Evolutionary conservation across 2,888 invertebrate genomes (phyloP), one percentile per base, ranked within the genome.

Genomic region (Neria commutata): DNA sequence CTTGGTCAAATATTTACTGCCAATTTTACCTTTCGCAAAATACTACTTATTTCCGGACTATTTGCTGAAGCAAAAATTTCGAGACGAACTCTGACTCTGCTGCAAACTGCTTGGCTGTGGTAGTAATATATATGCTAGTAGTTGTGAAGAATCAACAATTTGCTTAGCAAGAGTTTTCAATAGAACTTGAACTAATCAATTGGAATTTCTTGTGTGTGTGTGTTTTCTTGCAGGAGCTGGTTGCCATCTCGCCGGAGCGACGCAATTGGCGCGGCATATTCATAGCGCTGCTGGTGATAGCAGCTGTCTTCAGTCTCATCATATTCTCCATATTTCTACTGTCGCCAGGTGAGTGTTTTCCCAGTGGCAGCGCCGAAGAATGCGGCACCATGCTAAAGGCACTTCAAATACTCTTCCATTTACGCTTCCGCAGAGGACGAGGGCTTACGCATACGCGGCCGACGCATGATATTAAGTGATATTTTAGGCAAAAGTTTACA

Each of bases 241-340:
- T 94, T 70, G 92, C 92, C 40, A 87, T 91, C 52, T 91, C 92
- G 14, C 92, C 94, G 3, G 91, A 89, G 65, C 89, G 95, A 80
- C 86, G 95, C 65, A 96, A 97, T 85, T 97, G 96, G 95, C 88
- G 93, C 46, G 96, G 96, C 17, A 95, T 97, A 73, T 89, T 92
- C 70, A 96, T 95, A 68, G 95, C 95, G 0, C 84, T 95, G 63
- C 85, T 95, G 73, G 96, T 97, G 68, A 95, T 95, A 69, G 89
- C 92, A 21, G 90, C 91, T 26, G 94, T 95, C 33, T 88, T 94
- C 71, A 92, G 93, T 49, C 87, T 95, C 71, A 95, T 95, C 68
- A 90, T 95, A 68, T 91, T 94, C 83, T 94, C 95, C 71, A 94
- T 97, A 76, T 90, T 95, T 42, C 85, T 96, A 64, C 89, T 96